Percentiles rank a stretch among this genome's conserved stretches.
phyloP scores from a whole-genome alignment of 2,888 invertebrate genomes.

The Cheilosia pagana region DNA sequence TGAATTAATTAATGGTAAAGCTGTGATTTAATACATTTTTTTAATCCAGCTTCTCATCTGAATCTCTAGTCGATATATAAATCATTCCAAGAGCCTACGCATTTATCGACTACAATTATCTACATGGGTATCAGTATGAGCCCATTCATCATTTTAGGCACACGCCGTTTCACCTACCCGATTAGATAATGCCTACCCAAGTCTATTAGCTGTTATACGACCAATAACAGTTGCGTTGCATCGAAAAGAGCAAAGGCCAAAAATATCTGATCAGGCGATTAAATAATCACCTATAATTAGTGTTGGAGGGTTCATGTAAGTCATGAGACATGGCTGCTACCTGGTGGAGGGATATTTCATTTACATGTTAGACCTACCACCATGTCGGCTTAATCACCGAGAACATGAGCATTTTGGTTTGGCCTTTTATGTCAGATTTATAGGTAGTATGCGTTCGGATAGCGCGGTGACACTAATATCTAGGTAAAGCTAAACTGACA shows the following conservation, averaged over 20 bases:
- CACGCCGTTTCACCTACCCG: constrained; percentile 1
- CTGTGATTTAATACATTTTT: no score
- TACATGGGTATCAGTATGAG: not conserved
- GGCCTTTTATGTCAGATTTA: constrained; percentile 31
- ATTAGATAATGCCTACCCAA: constrained; percentile 27
- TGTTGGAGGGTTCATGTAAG: constrained; percentile 47
- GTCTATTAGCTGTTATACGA: constrained; percentile 17
- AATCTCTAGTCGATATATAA: constrained; percentile 2
- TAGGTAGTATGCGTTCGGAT: constrained; percentile 13
- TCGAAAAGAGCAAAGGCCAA: constrained; percentile 4
- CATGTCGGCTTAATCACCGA: constrained; percentile 29
- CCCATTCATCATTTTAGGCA: constrained; percentile 10
- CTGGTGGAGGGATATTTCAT: constrained; percentile 31
- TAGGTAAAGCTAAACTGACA: constrained; percentile 20
- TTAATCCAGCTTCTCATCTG: no score
- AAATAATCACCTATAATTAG: constrained; percentile 67
- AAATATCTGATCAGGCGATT: constrained; percentile 57
- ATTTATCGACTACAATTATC: constrained; percentile 3
- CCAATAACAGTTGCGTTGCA: constrained; percentile 1
- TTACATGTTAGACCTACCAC: constrained; percentile 27
- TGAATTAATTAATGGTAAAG: no score
- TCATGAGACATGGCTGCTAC: constrained; percentile 51
- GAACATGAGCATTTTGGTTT: constrained; percentile 44
- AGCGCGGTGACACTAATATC: constrained; percentile 39
- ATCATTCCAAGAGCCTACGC: constrained; percentile 20